Base-by-base conservation (phyloP, 2,888 invertebrate species). In the Dasypolia templi region DNA sequence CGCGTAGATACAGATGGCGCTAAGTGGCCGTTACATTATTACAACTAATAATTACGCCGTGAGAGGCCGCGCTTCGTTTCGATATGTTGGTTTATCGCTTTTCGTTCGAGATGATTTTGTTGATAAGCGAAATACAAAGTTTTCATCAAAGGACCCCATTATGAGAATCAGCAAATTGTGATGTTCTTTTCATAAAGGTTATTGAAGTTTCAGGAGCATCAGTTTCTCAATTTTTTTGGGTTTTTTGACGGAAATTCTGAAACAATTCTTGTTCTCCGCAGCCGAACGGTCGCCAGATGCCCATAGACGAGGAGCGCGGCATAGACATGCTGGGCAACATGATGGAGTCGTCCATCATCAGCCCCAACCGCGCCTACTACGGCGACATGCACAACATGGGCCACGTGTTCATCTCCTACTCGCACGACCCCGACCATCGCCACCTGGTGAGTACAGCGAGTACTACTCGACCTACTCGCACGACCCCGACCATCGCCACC, bases 301-400 rank as follows among this genome's bases (percentile, higher is more conserved):
- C 92, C 0, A 90, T 98, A 42, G 97, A 97, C 62, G 98, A 98
- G 88, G 94, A 94, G 42, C 96, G 95, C 0, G 98, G 98, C 22
- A 98, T 98, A 85, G 98, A 99, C 88, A 94, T 97, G 14, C 95
- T 99, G 32, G 98, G 98, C 17, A 98, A 98, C 91, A 96, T 98
- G 86, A 95, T 98, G 90, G 98, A 98, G 92, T 96, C 98, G 0
- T 97, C 97, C 46, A 96, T 97, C 80, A 90, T 98, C 59, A 97
- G 98, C 62, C 97, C 97, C 9, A 98, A 98, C 94, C 94, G 96
- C 3, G 94, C 95, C 51, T 96, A 97, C 89, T 98, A 98, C 90
- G 98, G 98, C 0, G 97, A 98, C 92, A 88, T 98, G 55, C 98
- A 99, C 94, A 98, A 98, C 93, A 96, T 97, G 94, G 98, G 98